Conservation (phyloP, 2,113 vertebrate species). For the Mesembrinibis cayennensis region DNA sequence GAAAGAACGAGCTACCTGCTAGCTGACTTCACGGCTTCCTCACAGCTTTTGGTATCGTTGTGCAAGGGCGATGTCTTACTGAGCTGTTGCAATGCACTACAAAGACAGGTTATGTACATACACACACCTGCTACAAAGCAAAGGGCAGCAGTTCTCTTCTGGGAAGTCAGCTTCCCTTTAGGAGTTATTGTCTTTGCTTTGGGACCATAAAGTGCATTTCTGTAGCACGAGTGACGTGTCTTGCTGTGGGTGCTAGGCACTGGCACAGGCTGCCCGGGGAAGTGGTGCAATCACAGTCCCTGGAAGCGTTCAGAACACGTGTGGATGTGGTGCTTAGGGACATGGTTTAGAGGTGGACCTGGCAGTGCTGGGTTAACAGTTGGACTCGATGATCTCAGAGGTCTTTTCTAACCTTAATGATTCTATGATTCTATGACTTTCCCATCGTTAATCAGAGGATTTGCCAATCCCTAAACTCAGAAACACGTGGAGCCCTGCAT, state of each 20-base stretch:
- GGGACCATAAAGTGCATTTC: background rate
- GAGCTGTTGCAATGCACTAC: background rate
- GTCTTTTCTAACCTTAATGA: no score
- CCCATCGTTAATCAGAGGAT: background rate
- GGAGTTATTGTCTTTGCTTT: background rate
- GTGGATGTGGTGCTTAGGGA: no score
- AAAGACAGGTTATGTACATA: background rate
- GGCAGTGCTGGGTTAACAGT: no score
- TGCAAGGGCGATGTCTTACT: background rate
- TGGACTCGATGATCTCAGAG: no score
- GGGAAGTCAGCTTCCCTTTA: background rate
- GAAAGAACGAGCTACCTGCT: background rate
- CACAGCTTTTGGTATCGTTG: no score
- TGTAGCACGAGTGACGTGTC: background rate
- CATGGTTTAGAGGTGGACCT: no score
- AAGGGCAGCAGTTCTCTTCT: background rate
- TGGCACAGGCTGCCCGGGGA: no score
- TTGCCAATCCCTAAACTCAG: background rate
- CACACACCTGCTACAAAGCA: background rate
- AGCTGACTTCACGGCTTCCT: background rate
- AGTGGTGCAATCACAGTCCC: no score
- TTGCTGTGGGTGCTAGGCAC: background rate
- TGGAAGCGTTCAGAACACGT: no score
- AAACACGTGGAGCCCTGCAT: rapidly evolving
- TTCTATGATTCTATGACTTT: background rate